A percentile compares a stretch with the other conserved stretches of the same genome.
These are phyloP conservation scores for Falco rusticolus DNA, from an alignment of 2,797 vertebrate species.

Conservation along the genomic window DNA sequence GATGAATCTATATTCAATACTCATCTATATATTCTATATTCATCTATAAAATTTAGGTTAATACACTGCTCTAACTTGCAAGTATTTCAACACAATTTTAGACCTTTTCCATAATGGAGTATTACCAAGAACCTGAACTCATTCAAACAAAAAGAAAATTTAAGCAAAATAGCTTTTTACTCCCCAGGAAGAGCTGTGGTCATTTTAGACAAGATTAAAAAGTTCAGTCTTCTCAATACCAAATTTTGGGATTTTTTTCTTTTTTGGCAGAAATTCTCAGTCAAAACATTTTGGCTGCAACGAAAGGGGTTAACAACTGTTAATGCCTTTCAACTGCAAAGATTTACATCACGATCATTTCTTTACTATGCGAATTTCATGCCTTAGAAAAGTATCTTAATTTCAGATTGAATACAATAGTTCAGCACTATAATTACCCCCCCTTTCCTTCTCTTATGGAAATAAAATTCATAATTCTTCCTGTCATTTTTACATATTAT, in stretches of 20 bases:
- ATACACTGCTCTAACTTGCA: neutral
- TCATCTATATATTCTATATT: neutral
- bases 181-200: neutral
- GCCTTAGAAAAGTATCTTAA: slow-evolving; percentile 57
- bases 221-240: neutral
- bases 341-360: slow-evolving; percentile 40
- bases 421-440: slow-evolving; percentile 62
- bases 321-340: slow-evolving; percentile 43
- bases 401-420: slow-evolving; percentile 38
- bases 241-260: neutral
- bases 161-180: neutral
- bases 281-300: slow-evolving; percentile 61
- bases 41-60: neutral
- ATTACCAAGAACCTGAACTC: neutral
- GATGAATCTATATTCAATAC: neutral
- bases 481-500: slow-evolving; percentile 70
- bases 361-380: neutral
- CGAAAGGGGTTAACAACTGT: slow-evolving; percentile 57
- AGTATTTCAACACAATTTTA: neutral
- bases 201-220: neutral
- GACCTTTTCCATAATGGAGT: neutral
- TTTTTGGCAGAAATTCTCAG: neutral
- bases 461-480: slow-evolving; percentile 67
- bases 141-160: neutral
- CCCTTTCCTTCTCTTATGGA: slow-evolving; percentile 55